A percentile compares a stretch with the other conserved stretches of the same genome.
These are phyloP conservation scores for Vicugna pacos DNA, from an alignment of 2,113 vertebrate species.

Conservation along the genomic window DNA sequence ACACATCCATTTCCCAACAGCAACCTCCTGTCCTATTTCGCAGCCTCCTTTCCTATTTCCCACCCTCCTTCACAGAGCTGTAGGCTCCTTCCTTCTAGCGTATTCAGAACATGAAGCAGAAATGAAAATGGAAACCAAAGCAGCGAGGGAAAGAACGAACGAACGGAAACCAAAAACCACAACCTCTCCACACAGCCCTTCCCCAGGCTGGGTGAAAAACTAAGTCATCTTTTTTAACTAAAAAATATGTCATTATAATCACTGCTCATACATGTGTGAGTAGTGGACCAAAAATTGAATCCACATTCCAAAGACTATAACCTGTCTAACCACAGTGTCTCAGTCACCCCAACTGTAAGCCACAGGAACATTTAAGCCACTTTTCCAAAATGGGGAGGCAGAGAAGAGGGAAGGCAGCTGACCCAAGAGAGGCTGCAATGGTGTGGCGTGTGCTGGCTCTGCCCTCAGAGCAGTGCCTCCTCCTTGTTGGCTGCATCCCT, in stretches of 20 bases:
- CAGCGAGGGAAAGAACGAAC: not conserved
- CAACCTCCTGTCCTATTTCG: not conserved
- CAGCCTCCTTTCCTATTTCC: not conserved
- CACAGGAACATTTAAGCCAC: not conserved
- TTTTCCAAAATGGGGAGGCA: not conserved
- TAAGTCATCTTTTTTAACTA: not conserved
- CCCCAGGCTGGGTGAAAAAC: not conserved
- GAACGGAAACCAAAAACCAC: not conserved
- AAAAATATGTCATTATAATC: not conserved
- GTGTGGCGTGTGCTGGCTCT: rapidly evolving
- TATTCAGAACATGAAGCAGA: conserved; percentile 4
- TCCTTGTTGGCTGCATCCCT: not conserved
- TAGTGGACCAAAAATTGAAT: not conserved
- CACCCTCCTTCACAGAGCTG: not conserved
- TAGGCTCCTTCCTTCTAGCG: not conserved
- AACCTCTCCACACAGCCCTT: not conserved
- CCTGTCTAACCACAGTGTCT: not conserved
- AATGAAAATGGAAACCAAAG: conserved; percentile 32
- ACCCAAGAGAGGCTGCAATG: not conserved
- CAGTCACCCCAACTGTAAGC: not conserved
- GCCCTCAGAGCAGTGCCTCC: not conserved
- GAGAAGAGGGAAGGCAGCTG: not conserved
- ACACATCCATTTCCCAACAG: not conserved
- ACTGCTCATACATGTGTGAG: not conserved
- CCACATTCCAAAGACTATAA: not conserved